Base-by-base conservation (phyloP, 2,113 vertebrate genomes). In the Protobothrops flavoviridis region DNA sequence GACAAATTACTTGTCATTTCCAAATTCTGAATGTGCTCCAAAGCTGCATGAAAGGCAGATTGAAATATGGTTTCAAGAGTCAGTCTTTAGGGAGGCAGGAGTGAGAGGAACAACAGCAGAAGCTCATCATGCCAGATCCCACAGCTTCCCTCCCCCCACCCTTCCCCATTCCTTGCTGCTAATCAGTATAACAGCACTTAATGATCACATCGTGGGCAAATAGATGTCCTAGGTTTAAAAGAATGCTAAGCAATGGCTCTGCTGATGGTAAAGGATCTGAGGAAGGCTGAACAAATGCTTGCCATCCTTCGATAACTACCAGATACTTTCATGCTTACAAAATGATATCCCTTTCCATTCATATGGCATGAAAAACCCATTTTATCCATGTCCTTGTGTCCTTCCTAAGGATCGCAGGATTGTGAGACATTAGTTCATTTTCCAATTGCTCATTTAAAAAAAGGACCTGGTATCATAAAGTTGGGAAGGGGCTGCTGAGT, bases 11-110 rank as follows among this genome's bases (percentile, higher is more conserved):
- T 96, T 95, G 96, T 94, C 95, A 93, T 95, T 94, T 96, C 95
- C 93, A 96, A 97, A 96, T 97, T 96, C 94, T 95, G 96, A 97
- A 97, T 95, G 91, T 95, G 95, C 97, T 97, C 96, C 97, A 97
- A 96, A 96, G 94, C 87, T 94, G 94, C 94, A 93, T 93, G 92
- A 86, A 93, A 95, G 95, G 94, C 96, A 94, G 96, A 94, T 95
- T 2, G 0, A 56, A 95, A 95, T 3, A 4, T 43, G 57, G 93
- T 53, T 43, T 0, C 3, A 93, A 90, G 94, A 87, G 4, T 52
- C 1, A 69, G 56, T 93, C 59, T 64, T 81, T 23, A 24, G 93
- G 95, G 95, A 45, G 74, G 91, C 92, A 91, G 94, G 90, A 95
- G 91, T 93, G 91, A 93, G 94, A 95, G 91, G 92, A 93, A 92